Evolutionary conservation across 2,797 vertebrate species (phyloP).

Genomic region (Tiaroga cobitis): DNA sequence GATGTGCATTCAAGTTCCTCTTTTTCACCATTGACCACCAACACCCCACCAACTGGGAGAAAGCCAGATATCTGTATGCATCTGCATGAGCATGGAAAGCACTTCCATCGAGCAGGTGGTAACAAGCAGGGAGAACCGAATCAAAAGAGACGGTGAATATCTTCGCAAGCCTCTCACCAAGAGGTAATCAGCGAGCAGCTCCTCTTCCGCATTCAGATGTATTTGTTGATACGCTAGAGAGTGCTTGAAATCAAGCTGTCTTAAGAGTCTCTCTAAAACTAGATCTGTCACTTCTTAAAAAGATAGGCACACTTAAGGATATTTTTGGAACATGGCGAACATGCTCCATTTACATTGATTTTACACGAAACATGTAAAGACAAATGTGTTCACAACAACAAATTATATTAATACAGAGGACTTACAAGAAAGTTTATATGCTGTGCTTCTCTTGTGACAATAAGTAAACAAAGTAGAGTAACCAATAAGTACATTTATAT

Average conservation of each 20-base stretch:
- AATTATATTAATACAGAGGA: not conserved
- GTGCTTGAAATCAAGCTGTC: constrained; percentile 59
- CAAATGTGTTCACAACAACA: not conserved
- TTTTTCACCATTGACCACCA: constrained; percentile 63
- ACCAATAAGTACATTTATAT: not conserved
- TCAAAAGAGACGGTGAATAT: constrained; percentile 45
- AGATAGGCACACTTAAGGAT: constrained; percentile 28
- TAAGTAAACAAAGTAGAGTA: not conserved
- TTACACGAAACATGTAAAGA: not conserved
- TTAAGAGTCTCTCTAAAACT: constrained; percentile 51
- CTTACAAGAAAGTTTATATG: not conserved
- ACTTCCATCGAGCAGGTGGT: constrained; percentile 67
- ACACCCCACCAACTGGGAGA: constrained; percentile 58
- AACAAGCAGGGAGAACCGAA: constrained; percentile 53
- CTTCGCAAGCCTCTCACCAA: constrained; percentile 49
- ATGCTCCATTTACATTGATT: constrained; percentile 35
- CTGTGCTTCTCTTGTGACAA: not conserved
- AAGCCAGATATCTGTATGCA: constrained; percentile 57
- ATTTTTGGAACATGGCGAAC: constrained; percentile 40
- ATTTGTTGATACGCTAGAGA: constrained; percentile 52
- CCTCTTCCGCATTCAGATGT: constrained; percentile 52
- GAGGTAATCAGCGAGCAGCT: constrained; percentile 55
- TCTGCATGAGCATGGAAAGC: constrained; percentile 54
- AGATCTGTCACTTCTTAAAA: constrained; percentile 55
- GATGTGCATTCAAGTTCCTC: constrained; percentile 64